Evolutionary conservation across 2,888 invertebrate species (phyloP).

Genomic region (Chrysina gloriosa): DNA sequence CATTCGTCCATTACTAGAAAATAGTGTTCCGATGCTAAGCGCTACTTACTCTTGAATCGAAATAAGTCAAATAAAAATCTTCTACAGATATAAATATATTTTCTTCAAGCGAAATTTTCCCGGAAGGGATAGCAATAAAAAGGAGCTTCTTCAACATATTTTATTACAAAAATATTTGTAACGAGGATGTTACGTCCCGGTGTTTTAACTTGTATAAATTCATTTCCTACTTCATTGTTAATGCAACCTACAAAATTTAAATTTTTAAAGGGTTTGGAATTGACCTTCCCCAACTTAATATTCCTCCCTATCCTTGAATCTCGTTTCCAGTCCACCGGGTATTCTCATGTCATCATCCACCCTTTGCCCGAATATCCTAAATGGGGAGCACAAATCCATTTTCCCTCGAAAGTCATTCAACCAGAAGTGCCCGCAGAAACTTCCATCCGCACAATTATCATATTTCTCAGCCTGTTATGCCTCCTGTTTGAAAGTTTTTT

Average conservation of each 20-base stretch:
- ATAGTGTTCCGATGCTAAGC: no score
- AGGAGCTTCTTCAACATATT: no score
- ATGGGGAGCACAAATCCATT: constrained; percentile 22
- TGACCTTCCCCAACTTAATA: constrained; percentile 7
- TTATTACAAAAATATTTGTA: no score
- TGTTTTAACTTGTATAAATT: background rate
- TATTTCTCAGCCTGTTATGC: constrained; percentile 21
- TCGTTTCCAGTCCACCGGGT: constrained; percentile 4
- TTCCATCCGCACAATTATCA: constrained; percentile 24
- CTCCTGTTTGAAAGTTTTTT: constrained; percentile 15
- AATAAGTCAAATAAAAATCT: no score
- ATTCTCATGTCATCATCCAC: background rate
- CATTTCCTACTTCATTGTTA: background rate
- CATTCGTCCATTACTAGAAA: no score
- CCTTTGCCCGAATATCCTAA: constrained; percentile 3
- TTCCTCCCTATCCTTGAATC: constrained; percentile 2
- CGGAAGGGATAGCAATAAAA: no score
- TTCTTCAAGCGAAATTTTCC: no score
- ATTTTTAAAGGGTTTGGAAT: background rate
- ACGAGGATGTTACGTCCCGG: no score
- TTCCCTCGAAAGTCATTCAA: constrained; percentile 18
- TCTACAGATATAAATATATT: no score
- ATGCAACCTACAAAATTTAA: background rate
- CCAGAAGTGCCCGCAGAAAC: constrained; percentile 26
- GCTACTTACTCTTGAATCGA: no score